Evolutionary conservation across 2,797 vertebrate genomes (phyloP).

Genomic region (Tokudaia tokunoshimensis): DNA sequence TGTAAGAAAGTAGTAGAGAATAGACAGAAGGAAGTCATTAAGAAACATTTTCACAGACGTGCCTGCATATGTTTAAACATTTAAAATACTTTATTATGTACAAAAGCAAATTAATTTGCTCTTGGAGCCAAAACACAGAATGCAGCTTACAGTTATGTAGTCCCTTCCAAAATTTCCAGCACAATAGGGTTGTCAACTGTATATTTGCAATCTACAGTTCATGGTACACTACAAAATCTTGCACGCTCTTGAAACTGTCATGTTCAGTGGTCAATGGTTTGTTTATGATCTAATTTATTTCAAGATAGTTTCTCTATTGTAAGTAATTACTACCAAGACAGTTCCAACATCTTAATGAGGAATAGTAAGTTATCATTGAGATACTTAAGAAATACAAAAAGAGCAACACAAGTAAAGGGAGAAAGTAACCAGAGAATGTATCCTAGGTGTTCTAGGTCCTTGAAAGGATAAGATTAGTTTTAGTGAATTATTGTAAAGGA

Average conservation of each 20-base stretch:
- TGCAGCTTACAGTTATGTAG: background rate
- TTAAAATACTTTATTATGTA: slow-evolving; percentile 81
- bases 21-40: slow-evolving; percentile 84
- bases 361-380: background rate
- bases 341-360: slow-evolving; percentile 15
- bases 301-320: background rate
- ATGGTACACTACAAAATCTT: slow-evolving; percentile 54
- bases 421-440: background rate
- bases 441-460: background rate
- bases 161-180: background rate
- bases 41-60: slow-evolving; percentile 83
- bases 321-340: background rate
- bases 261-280: background rate
- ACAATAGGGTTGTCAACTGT: background rate
- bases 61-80: slow-evolving; percentile 80
- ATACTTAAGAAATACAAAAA: background rate
- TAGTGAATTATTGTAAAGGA: background rate
- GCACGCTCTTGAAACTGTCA: slow-evolving; percentile 22
- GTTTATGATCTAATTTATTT: slow-evolving; percentile 40
- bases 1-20: slow-evolving; percentile 81
- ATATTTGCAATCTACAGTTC: background rate
- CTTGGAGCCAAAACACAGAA: slow-evolving; percentile 41
- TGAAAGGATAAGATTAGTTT: background rate
- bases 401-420: background rate
- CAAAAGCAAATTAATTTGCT: slow-evolving; percentile 75